Evolutionary conservation across 2,888 invertebrate genomes (phyloP).

Genomic region (Agrilus biguttatus): DNA sequence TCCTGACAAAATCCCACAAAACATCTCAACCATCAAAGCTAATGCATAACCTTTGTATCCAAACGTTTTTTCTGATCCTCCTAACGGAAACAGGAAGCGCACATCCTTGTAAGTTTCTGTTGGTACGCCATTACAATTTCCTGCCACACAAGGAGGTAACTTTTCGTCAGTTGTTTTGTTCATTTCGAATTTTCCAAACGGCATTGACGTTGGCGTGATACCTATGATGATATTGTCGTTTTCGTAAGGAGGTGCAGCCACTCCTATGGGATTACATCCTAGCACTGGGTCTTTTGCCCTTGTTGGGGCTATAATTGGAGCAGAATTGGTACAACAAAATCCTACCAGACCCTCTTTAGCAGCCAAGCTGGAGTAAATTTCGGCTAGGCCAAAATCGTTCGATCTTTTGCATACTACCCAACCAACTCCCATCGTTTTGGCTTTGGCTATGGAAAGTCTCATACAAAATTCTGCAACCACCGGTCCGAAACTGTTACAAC

Average conservation of each 20-base stretch:
- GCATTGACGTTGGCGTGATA: too few relatives aligned
- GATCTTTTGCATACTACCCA: conserved; percentile 41
- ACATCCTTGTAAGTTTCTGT: conserved; percentile 36
- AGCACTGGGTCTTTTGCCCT: conserved; percentile 41
- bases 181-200: too few relatives aligned
- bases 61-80: conserved; percentile 55
- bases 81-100: conserved; percentile 53
- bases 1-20: conserved; percentile 72
- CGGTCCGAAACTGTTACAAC: conserved; percentile 53
- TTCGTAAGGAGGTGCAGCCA: too few relatives aligned
- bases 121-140: too few relatives aligned
- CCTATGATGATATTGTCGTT: too few relatives aligned
- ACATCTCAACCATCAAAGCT: conserved; percentile 70
- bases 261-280: too few relatives aligned
- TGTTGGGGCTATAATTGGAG: conserved; percentile 78
- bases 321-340: conserved; percentile 83
- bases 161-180: too few relatives aligned
- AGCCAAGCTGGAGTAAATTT: conserved; percentile 68
- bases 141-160: too few relatives aligned
- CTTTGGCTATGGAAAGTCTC: conserved; percentile 55
- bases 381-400: conserved; percentile 84
- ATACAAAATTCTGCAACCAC: conserved; percentile 49
- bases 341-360: conserved; percentile 61
- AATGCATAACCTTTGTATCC: conserved; percentile 87
- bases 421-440: conserved; percentile 50